These are phyloP conservation scores for Pachyuromys duprasi DNA, from an alignment of 2,797 vertebrate genomes.

Conservation along the genomic window DNA sequence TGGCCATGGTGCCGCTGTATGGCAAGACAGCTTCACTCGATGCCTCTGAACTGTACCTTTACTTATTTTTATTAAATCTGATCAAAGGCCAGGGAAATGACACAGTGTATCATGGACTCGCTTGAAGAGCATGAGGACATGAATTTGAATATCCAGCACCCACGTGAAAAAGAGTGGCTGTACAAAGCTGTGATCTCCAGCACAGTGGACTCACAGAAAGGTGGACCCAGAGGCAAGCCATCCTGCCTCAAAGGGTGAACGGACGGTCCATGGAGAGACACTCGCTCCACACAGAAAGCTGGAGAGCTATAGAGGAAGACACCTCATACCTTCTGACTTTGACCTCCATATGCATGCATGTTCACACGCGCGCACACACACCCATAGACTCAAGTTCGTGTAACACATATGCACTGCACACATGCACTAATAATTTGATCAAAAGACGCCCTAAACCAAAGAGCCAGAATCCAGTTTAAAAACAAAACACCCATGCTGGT, in stretches of 20 bases:
- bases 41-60: background rate
- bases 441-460: background rate
- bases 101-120: background rate
- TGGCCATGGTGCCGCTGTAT: background rate
- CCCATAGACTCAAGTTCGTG: background rate
- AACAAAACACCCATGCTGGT: background rate
- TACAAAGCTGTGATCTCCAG: no score
- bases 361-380: background rate
- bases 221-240: background rate
- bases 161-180: background rate
- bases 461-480: background rate
- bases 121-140: background rate
- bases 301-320: background rate
- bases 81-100: background rate
- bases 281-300: background rate
- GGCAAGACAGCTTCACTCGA: background rate
- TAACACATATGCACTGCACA: background rate
- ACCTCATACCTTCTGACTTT: background rate
- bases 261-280: background rate
- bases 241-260: background rate
- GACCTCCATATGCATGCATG: background rate
- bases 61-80: background rate
- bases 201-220: background rate
- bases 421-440: background rate
- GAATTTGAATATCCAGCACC: background rate